Conservation (phyloP, 2,113 vertebrate species). For the Corynorhinus townsendii region DNA sequence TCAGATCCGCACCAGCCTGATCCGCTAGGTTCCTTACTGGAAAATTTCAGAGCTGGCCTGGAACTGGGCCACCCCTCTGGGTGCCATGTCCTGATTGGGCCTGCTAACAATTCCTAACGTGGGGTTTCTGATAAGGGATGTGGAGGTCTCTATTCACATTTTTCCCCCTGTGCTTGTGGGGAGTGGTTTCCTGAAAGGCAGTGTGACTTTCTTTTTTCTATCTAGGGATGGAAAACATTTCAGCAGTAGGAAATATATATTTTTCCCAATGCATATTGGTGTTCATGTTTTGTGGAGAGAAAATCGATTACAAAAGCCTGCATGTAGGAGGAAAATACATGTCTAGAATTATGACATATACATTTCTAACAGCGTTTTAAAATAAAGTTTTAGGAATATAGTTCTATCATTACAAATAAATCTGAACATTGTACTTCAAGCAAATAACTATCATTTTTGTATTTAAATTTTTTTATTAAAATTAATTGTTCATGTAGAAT, state of each 20-base stretch:
- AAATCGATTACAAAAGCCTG: neutral
- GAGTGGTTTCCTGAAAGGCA: neutral
- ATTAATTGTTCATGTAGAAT: neutral
- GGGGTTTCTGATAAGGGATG: neutral
- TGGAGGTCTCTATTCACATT: neutral
- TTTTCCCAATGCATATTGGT: neutral
- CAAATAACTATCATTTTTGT: neutral
- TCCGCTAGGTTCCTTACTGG: neutral
- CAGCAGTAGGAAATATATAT: neutral
- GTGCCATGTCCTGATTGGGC: neutral
- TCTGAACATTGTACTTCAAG: neutral
- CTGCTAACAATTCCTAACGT: neutral
- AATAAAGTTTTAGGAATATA: neutral
- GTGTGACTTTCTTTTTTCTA: neutral
- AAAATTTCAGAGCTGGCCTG: neutral
- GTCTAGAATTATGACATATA: neutral
- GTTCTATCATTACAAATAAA: neutral
- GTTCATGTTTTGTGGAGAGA: neutral
- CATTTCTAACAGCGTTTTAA: neutral
- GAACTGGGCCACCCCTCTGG: neutral
- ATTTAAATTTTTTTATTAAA: neutral
- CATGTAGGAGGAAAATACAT: neutral
- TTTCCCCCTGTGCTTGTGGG: neutral
- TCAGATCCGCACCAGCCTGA: neutral
- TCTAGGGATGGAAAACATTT: neutral